Base-by-base conservation (phyloP, 2,113 vertebrate species). In the Anser cygnoides region DNA sequence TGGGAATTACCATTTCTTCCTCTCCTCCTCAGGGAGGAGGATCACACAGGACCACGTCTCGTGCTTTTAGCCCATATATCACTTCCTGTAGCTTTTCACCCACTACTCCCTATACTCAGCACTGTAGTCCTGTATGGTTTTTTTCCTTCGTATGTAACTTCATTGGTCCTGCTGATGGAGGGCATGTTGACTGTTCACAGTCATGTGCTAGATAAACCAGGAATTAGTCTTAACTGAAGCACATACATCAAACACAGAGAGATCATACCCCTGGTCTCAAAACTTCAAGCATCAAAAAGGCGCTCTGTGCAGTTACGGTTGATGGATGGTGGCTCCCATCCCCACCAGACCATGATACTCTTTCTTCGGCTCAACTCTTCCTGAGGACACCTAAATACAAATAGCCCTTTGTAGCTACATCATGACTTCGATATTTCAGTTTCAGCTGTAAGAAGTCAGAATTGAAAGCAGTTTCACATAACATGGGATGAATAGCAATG, bases 331-430 rank as follows among this genome's bases (percentile, higher is more conserved):
- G 4, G 22, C 29, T 72, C 5, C 59, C 13, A 49, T 54, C 13
- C 2, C 50, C 58, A 4, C n/a, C 8, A 1, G 10, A 17, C 13
- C 16, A 1, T 55, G 58, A 6, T 9, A 39, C 25, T 39, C 29
- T 50, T 8, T 54, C 39, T 55, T 66, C 39, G 35, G 39, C 8
- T 31, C 15, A 5, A 9, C 57, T 39, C 25, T 29, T 79, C 78
- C 39, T 84, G 46, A 46, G 76, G 46, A 33, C 10, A 21, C 13
- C 8, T 4, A 14, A 14, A 11, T 37, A 16, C 12, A 31, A 37
- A 3, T 6, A 88, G 21, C 9, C 54, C 58, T 71, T 33, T n/a
- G 74, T 43, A 75, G 37, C 37, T 37, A 0, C 26, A 4, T 66
- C 62, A 17, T 12, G 22, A 26, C 8, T 85, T 37, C 21, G 43